Evolutionary conservation across 2,113 vertebrate genomes (phyloP).

Genomic region (Leptodactylus fuscus): DNA sequence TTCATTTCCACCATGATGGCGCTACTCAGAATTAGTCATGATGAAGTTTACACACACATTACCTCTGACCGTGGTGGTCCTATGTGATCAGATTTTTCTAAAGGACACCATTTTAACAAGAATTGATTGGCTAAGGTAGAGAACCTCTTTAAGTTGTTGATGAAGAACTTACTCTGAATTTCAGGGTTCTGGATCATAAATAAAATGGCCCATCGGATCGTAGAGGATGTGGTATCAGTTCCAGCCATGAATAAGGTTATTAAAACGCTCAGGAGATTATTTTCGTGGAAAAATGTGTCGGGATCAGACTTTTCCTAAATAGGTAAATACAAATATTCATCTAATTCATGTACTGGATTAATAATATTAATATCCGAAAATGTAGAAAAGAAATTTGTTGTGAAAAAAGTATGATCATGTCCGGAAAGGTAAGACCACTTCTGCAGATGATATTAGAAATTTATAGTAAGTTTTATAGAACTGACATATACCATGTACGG

Average conservation of each 20-base stretch:
- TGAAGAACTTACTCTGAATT: constrained; percentile 46
- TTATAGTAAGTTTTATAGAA: no score
- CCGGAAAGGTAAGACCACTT: no score
- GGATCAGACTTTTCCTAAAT: constrained; percentile 48
- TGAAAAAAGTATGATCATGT: no score
- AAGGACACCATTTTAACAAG: neutral
- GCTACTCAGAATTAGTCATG: no score
- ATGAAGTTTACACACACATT: neutral
- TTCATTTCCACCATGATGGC: no score
- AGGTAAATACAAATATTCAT: neutral
- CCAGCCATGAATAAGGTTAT: constrained; percentile 45
- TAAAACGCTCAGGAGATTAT: neutral
- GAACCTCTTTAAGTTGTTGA: neutral
- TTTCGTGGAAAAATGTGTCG: constrained; percentile 26
- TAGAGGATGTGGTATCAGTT: constrained; percentile 37
- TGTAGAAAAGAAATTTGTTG: no score
- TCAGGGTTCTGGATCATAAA: constrained; percentile 42
- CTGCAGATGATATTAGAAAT: no score
- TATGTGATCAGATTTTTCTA: no score
- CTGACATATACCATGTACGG: no score
- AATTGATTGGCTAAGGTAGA: neutral
- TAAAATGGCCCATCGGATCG: constrained; percentile 24
- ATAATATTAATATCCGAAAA: no score
- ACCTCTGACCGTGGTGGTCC: no score
- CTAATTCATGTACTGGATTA: no score